These are phyloP conservation scores for Streptopelia turtur DNA, from an alignment of 2,797 vertebrate species.

Conservation along the genomic window DNA sequence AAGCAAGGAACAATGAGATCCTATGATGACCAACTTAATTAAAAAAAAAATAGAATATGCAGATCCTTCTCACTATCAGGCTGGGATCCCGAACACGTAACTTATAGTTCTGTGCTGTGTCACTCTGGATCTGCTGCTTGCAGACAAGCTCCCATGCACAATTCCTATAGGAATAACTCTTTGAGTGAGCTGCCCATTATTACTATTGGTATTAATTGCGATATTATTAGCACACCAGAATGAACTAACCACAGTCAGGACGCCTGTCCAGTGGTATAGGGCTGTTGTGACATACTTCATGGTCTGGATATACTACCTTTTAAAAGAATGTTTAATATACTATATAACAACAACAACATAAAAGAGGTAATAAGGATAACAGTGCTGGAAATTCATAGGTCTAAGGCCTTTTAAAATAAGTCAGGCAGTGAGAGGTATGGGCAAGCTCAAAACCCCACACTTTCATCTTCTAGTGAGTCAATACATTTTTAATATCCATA, in stretches of 20 bases:
- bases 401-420: background rate
- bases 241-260: background rate
- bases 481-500: background rate
- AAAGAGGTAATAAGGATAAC: background rate
- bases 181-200: background rate
- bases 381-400: background rate
- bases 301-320: background rate
- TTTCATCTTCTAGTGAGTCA: background rate
- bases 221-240: background rate
- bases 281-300: background rate
- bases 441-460: background rate
- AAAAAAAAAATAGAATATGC: background rate
- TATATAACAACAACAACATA: background rate
- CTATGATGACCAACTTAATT: background rate
- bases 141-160: background rate
- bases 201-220: background rate
- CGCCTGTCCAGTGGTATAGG: rapidly evolving
- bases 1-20: background rate
- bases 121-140: background rate
- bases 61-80: background rate
- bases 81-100: background rate
- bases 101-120: background rate
- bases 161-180: background rate
- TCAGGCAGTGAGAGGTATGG: background rate
- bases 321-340: background rate